Percentiles rank a stretch among this genome's conserved stretches.
Conservation (phyloP, 2,797 vertebrate species). For the Periophthalmus magnuspinnatus region DNA sequence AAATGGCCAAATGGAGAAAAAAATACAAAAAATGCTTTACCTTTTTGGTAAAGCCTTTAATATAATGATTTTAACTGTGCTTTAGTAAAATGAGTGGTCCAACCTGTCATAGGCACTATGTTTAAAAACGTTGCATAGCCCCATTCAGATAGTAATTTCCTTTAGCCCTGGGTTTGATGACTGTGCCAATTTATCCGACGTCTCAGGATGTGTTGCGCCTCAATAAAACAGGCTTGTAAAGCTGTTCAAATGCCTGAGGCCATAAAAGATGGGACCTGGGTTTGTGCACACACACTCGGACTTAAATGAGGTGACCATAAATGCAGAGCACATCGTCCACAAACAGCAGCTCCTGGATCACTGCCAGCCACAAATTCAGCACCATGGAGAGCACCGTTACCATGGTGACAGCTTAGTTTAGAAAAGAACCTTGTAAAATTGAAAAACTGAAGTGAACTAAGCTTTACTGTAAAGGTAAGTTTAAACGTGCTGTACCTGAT, state of each 20-base stretch:
- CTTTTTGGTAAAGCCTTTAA: too few species aligned
- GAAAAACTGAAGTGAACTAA: too few species aligned
- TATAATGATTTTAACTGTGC: too few species aligned
- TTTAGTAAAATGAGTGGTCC: too few species aligned
- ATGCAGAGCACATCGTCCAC: conserved; percentile 45
- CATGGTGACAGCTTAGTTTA: not conserved
- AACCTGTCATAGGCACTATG: too few species aligned
- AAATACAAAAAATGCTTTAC: too few species aligned
- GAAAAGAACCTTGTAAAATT: too few species aligned
- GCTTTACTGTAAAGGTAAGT: too few species aligned
- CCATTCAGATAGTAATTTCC: not conserved
- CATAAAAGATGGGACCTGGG: conserved; percentile 2
- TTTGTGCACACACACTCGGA: conserved; percentile 14
- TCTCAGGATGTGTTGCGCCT: not conserved
- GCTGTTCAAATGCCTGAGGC: not conserved
- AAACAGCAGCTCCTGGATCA: not conserved
- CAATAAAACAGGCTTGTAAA: not conserved
- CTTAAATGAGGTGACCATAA: conserved; percentile 40
- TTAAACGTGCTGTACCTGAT: too few species aligned
- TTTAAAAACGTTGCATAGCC: too few species aligned
- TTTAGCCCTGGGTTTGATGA: not conserved
- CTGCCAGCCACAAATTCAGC: not conserved
- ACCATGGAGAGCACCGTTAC: not conserved
- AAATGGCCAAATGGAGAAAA: too few species aligned
- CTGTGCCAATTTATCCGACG: not conserved